Evolutionary conservation across 2,888 invertebrate species (phyloP).

Genomic region (Petrolisthes cinctipes): DNA sequence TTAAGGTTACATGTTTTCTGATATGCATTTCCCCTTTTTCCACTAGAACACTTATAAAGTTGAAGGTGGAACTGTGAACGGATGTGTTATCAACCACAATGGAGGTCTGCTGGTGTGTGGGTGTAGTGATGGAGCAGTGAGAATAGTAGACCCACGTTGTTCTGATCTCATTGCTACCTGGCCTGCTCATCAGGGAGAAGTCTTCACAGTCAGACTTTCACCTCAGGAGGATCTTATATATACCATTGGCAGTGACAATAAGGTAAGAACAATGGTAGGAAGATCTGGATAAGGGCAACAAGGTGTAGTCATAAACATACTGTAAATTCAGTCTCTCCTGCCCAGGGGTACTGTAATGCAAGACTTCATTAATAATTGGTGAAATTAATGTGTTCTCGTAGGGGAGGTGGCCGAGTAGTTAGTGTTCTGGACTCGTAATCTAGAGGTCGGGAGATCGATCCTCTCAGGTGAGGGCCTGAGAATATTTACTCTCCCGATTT

Average conservation of each 20-base stretch:
- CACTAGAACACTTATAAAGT: slow-evolving; percentile 61
- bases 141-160: slow-evolving; percentile 74
- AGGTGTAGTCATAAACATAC: too few relatives aligned
- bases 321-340: too few relatives aligned
- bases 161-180: slow-evolving; percentile 74
- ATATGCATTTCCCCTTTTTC: neutral
- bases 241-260: slow-evolving; percentile 74
- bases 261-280: slow-evolving; percentile 69
- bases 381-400: too few relatives aligned
- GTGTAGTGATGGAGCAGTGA: slow-evolving; percentile 74
- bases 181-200: slow-evolving; percentile 74
- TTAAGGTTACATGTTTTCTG: too few relatives aligned
- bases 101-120: slow-evolving; percentile 75
- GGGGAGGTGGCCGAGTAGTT: too few relatives aligned
- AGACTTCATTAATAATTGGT: too few relatives aligned
- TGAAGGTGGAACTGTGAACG: slow-evolving; percentile 71
- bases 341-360: too few relatives aligned
- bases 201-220: slow-evolving; percentile 73
- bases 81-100: slow-evolving; percentile 75
- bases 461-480: too few relatives aligned
- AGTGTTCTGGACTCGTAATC: too few relatives aligned
- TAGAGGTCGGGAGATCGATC: too few relatives aligned
- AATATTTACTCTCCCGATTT: too few relatives aligned
- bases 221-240: slow-evolving; percentile 75
- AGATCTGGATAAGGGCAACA: too few relatives aligned